Evolutionary conservation across 2,888 invertebrate species (phyloP).

Genomic region (Metacarcinus magister): DNA sequence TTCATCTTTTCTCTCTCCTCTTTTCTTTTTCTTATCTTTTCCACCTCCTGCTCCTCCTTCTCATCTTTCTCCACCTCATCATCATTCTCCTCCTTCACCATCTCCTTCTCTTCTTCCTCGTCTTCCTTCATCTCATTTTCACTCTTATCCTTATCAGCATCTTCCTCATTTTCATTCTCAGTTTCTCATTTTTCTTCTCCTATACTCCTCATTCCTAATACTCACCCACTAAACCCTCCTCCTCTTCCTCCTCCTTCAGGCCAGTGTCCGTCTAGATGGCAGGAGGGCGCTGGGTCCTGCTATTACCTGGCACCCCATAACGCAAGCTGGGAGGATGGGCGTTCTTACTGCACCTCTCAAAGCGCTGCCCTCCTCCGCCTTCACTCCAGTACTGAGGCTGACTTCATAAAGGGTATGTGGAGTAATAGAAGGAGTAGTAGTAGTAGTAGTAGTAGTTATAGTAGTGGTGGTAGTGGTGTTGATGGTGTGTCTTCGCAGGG

Average conservation of each 20-base stretch:
- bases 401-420: conserved; percentile 40
- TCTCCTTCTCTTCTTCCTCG: neutral
- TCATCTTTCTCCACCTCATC: neutral
- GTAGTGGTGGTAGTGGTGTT: neutral
- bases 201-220: neutral
- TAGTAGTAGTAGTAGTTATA: neutral
- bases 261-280: conserved; percentile 74
- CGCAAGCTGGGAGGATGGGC: conserved; percentile 58
- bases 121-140: neutral
- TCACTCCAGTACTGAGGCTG: neutral
- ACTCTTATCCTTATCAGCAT: neutral
- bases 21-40: neutral
- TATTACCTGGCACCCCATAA: conserved; percentile 71
- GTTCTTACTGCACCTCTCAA: conserved; percentile 63
- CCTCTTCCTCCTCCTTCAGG: conserved; percentile 37
- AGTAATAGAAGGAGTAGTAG: neutral
- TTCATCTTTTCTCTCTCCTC: neutral
- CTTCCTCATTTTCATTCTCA: neutral
- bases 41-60: neutral
- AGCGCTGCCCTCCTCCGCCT: conserved; percentile 64
- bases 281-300: conserved; percentile 50
- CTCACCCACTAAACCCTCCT: neutral
- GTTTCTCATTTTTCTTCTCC: neutral
- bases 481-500: neutral
- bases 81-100: neutral